Evolutionary conservation across 1,140 invertebrate genomes (phyloP), one percentile per base, ranked within the genome.

Genomic region (Bombus sibiricus): DNA sequence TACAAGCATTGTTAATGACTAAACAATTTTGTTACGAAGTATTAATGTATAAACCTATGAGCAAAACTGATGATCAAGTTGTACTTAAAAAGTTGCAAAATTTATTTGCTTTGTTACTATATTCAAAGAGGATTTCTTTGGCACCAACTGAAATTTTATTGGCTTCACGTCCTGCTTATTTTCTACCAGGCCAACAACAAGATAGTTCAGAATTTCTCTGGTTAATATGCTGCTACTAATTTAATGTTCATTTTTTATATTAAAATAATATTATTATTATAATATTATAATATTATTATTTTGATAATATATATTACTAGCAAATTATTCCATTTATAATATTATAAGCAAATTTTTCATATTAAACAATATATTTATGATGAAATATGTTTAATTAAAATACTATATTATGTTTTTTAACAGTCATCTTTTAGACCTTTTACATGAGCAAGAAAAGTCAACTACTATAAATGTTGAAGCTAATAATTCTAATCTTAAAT

Each of bases 151-250:
- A 97, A 71, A 97, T 98, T 91, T 95, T 97, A 66, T 95, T 95
- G 74, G 95, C 96, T 0, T 96, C 97, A 0, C 95, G 97, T 87
- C 98, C 98, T 18, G 96, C 97, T 0, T 97, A 97, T 92, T 98
- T 98, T 93, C 96, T 96, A 41, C 95, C 95, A 39, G 97, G 97
- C 39, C 96, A 97, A 88, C 98, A 98, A 91, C 98, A 98, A 91
- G 98, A 98, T 91, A 98, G 98, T 93, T 98, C 98, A 4, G 98
- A 98, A 95, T 98, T 98, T 95, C 96, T 98, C 69, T 97, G 97
- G 95, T 97, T 93, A 94, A 93, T 95, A 86, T 85, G 66, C 57
- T 85, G 13, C 18, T 75, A 68, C 53, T 75, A n/a, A 32, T 74
- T 37, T 76, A 81, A 81, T 80, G 43, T 18, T 71, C 59, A 79